These are phyloP conservation scores for Psephotus haematonotus DNA, from an alignment of 2,113 vertebrate species.

Conservation along the genomic window DNA sequence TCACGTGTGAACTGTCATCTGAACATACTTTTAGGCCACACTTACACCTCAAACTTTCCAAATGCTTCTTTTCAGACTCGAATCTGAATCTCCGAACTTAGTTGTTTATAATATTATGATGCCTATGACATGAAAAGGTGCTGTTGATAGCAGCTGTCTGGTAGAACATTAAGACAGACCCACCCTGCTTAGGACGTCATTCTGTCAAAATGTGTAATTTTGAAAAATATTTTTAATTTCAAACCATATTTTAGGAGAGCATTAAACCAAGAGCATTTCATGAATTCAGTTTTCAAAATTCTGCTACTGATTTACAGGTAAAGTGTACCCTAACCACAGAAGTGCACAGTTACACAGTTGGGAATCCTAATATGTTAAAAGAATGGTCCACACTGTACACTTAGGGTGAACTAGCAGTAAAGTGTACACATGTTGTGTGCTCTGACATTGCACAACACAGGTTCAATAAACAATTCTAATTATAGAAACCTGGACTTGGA, in stretches of 20 bases:
- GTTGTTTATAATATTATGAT: background rate
- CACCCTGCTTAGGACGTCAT: background rate
- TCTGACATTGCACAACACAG: background rate
- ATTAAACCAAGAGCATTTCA: background rate
- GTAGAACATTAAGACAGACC: background rate
- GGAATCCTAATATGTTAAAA: background rate
- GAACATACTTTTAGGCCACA: background rate
- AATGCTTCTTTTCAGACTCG: background rate
- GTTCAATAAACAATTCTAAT: slow-evolving; percentile 10
- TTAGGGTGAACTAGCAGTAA: background rate
- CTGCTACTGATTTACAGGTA: background rate
- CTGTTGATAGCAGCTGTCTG: background rate
- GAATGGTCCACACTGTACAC: background rate
- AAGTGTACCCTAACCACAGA: background rate
- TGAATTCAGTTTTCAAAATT: background rate
- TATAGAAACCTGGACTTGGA: slow-evolving; percentile 6
- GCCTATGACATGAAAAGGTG: background rate
- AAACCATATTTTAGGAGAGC: background rate
- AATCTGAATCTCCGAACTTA: background rate
- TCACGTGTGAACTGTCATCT: accelerated
- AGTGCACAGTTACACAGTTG: background rate
- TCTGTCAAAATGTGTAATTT: background rate
- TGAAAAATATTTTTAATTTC: background rate
- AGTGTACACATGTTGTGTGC: background rate
- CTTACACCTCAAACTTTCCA: background rate